A percentile compares a stretch with the other conserved stretches of the same genome.
These are phyloP conservation scores for Ptilorrhoa leucosticta DNA, from an alignment of 2,113 vertebrate species.

Conservation along the genomic window DNA sequence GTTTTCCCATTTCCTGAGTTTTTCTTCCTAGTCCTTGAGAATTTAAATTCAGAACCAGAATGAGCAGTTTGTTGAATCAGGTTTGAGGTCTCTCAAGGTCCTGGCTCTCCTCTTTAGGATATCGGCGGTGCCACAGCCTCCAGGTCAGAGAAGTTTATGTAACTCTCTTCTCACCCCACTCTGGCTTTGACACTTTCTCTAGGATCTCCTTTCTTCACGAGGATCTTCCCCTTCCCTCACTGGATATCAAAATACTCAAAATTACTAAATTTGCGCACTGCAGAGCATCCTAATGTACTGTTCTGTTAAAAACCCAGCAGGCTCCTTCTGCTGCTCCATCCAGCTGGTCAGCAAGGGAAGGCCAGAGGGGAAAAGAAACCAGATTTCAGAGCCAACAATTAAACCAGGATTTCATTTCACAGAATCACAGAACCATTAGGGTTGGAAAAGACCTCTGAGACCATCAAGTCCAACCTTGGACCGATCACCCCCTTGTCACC, in stretches of 20 bases:
- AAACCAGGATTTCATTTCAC: neutral
- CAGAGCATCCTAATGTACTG: neutral
- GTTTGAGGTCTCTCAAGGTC: neutral
- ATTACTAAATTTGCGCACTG: fast-evolving
- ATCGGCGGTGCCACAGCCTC: neutral
- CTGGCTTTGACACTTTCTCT: fast-evolving
- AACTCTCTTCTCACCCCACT: neutral
- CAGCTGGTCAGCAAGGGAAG: neutral
- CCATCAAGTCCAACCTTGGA: neutral
- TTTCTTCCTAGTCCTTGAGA: neutral
- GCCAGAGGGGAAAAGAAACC: neutral
- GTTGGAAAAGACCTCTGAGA: neutral
- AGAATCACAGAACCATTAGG: neutral
- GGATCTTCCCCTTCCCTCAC: neutral
- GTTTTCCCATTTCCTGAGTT: neutral
- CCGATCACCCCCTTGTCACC: neutral
- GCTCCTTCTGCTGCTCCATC: neutral
- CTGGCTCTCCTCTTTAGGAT: neutral
- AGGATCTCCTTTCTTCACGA: neutral
- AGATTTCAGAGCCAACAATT: neutral
- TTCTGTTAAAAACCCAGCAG: neutral
- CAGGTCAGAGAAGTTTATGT: neutral
- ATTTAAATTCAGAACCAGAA: neutral
- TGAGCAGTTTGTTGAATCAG: neutral
- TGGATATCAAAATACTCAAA: neutral